Base-by-base conservation (phyloP, 1,140 invertebrate species). In the Caenorhabditis remanei region DNA sequence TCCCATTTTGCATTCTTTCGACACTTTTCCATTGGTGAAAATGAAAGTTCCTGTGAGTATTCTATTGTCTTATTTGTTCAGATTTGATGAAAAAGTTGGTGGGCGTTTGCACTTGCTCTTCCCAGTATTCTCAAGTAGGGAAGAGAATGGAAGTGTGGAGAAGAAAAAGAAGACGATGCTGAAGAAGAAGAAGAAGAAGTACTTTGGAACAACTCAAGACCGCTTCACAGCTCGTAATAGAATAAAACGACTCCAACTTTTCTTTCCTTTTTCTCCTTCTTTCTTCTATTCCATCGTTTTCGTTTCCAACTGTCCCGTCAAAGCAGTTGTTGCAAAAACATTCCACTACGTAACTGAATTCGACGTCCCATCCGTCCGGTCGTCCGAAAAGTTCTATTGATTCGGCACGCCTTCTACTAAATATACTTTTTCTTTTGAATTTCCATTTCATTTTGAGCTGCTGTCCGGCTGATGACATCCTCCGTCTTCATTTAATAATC, bases 191-290 rank as follows among this genome's bases (percentile, higher is more conserved):
- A 9, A 24, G 46, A 24, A 79, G 46, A 43, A 79, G 71, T 79
- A 79, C 71, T 79, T 79, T 79, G 71, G 71, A 79, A 79, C 71
- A 79, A 79, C 71, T 79, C 71, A 79, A 79, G 71, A 79, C 71
- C 71, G 71, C 71, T 79, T 79, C 46, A 79, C 71, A 50, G 40
- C 71, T 79, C 71, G 71, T 79, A 79, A 79, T 79, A 79, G 71
- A 79, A 79, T 79, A 79, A 79, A 79, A 79, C 71, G 71, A 50
- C 71, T 79, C 71, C 71, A 48, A 79, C 50, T 53, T 11, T 53
- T 53, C 50, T 67, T 67, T 46, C 43, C 43, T n/a, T 71, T n/a
- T 41, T 41, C 19, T 46, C n/a, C 46, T 50, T 16, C n/a, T 53
- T 71, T 53, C 71, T 50, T 79, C 46, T 53, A 48, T 41, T 48